These are phyloP conservation scores for Hesperophylax magnus DNA, from an alignment of 1,140 invertebrate species.

Conservation along the genomic window DNA sequence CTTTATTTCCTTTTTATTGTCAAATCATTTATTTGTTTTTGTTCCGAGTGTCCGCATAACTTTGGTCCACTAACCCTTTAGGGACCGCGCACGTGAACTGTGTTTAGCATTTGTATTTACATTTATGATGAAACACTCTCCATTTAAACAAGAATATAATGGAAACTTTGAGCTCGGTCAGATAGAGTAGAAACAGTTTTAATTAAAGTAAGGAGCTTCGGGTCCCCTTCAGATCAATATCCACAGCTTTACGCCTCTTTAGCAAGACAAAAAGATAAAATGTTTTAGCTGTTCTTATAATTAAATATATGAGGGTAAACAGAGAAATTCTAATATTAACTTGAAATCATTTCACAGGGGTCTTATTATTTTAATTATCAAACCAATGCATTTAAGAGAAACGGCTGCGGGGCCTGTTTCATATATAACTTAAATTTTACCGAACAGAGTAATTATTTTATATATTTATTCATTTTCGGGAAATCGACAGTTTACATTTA, in stretches of 20 bases:
- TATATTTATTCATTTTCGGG: too few species aligned
- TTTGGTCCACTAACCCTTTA: background rate
- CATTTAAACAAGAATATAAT: conserved; percentile 52
- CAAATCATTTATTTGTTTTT: background rate
- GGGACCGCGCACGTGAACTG: background rate
- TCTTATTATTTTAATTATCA: too few species aligned
- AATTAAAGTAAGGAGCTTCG: conserved; percentile 47
- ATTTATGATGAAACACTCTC: conserved; percentile 50
- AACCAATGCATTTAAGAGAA: too few species aligned
- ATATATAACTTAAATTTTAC: too few species aligned
- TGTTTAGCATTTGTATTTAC: conserved; percentile 24
- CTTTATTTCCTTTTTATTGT: too few species aligned
- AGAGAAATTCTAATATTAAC: too few species aligned
- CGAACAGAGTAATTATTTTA: too few species aligned
- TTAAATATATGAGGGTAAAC: too few species aligned
- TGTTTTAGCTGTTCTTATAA: too few species aligned
- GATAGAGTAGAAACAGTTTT: conserved; percentile 48
- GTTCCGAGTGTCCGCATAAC: background rate
- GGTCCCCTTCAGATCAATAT: conserved; percentile 40
- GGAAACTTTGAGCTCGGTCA: conserved; percentile 46
- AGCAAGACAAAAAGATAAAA: background rate
- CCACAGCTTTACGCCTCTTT: background rate
- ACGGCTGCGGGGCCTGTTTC: too few species aligned
- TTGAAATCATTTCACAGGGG: too few species aligned
- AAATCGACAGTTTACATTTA: too few species aligned